Conservation (phyloP, 2,888 invertebrate species). For the Marasmarcha lunaedactyla region DNA sequence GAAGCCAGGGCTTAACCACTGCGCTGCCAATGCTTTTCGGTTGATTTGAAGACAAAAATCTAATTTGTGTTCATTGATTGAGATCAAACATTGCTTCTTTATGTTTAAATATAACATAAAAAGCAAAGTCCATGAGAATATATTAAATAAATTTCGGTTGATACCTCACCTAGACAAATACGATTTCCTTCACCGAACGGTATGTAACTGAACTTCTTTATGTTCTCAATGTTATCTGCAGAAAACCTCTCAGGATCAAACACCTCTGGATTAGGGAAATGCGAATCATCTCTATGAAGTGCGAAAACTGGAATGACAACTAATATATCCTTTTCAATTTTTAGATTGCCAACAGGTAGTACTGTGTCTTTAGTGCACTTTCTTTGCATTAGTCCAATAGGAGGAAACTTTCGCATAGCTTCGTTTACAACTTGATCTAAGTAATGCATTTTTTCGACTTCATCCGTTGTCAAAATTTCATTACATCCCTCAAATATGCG, state of each 20-base stretch:
- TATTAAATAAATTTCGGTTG: background rate
- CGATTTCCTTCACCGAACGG: conserved; percentile 63
- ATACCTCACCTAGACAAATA: conserved; percentile 51
- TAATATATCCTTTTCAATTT: conserved; percentile 25
- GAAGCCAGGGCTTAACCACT: too few species aligned
- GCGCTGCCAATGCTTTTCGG: too few species aligned
- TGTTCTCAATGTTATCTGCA: conserved; percentile 20
- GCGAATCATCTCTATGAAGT: conserved; percentile 37
- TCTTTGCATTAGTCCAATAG: conserved; percentile 32
- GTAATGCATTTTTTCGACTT: conserved; percentile 30
- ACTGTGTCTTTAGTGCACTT: conserved; percentile 29
- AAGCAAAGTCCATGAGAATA: background rate
- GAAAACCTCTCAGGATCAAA: conserved; percentile 58
- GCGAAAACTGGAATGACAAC: conserved; percentile 28
- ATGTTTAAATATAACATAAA: too few species aligned
- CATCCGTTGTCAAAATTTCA: conserved; percentile 28
- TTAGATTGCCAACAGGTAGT: conserved; percentile 27
- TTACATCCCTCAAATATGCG: conserved; percentile 21
- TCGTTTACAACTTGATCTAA: conserved; percentile 35
- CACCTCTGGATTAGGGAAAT: conserved; percentile 37
- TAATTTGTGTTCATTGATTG: too few species aligned
- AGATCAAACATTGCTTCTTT: too few species aligned
- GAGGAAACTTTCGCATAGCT: conserved; percentile 32
- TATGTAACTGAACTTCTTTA: conserved; percentile 38
- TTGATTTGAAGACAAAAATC: too few species aligned